phyloP scores from a whole-genome alignment of 1,140 invertebrate species.

The Papilio xuthus region DNA sequence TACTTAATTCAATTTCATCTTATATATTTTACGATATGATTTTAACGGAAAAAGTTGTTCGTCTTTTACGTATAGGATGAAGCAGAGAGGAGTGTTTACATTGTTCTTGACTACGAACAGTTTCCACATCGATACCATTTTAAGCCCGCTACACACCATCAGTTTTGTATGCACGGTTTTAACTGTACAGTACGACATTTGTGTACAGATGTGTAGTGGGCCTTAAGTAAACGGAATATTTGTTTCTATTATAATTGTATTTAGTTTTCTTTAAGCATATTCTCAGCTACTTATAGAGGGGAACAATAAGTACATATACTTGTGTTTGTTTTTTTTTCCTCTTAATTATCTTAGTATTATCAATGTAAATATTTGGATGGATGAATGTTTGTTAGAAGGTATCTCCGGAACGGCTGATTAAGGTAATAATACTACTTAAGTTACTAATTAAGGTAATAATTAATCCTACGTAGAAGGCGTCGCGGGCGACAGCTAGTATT shows the following conservation, averaged over 20 bases:
- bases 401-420: too few relatives aligned
- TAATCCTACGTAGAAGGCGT: too few relatives aligned
- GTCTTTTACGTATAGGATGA: not conserved
- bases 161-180: too few relatives aligned
- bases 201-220: too few relatives aligned
- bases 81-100: constrained; percentile 1
- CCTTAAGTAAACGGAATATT: not conserved
- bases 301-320: not conserved
- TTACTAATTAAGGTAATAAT: too few relatives aligned
- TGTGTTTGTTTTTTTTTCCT: too few relatives aligned
- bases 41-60: not conserved
- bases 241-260: not conserved
- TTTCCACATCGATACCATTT: constrained; percentile 1
- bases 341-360: too few relatives aligned
- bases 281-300: not conserved
- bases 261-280: not conserved
- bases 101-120: not conserved
- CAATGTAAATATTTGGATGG: too few relatives aligned
- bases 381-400: too few relatives aligned
- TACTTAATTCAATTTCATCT: not conserved
- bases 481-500: too few relatives aligned
- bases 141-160: not conserved
- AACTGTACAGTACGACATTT: too few relatives aligned
- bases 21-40: not conserved
- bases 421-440: too few relatives aligned